phyloP scores from a whole-genome alignment of 2,113 vertebrate species.

The Semicossyphus pulcher region DNA sequence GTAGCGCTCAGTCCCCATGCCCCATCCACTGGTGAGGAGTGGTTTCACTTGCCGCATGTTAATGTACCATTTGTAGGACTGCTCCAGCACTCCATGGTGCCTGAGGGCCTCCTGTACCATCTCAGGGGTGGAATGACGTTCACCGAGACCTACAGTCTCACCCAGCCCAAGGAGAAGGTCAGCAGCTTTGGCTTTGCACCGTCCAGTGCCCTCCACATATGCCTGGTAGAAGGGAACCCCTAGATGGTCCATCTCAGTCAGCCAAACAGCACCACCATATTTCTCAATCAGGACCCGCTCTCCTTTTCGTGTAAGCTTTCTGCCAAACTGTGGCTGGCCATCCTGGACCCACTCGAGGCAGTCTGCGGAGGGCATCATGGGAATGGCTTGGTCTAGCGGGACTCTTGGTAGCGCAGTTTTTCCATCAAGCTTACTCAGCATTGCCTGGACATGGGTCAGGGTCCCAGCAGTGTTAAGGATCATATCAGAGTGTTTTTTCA shows the following conservation, averaged over 20 bases:
- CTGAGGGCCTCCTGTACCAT: slow-evolving; percentile 80
- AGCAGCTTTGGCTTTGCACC: slow-evolving; percentile 82
- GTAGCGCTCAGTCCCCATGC: slow-evolving; percentile 86
- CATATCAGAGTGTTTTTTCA: slow-evolving; percentile 79
- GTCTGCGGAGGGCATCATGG: slow-evolving; percentile 82
- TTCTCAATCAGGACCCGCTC: slow-evolving; percentile 81
- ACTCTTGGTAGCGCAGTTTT: slow-evolving; percentile 75
- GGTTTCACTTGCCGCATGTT: slow-evolving; percentile 80
- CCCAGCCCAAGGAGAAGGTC: slow-evolving; percentile 85
- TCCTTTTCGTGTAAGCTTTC: slow-evolving; percentile 85
- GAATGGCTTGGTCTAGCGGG: slow-evolving; percentile 81
- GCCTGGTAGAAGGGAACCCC: slow-evolving; percentile 86
- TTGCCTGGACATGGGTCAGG: slow-evolving; percentile 70
- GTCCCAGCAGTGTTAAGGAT: slow-evolving; percentile 79
- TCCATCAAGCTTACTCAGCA: slow-evolving; percentile 73
- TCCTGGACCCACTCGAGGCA: slow-evolving; percentile 84
- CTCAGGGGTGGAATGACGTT: slow-evolving; percentile 81
- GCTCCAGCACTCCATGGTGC: slow-evolving; percentile 81
- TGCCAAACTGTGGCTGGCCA: slow-evolving; percentile 81
- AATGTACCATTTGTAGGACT: slow-evolving; percentile 85
- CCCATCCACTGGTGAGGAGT: slow-evolving; percentile 85
- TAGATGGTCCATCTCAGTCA: slow-evolving; percentile 86
- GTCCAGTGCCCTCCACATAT: slow-evolving; percentile 77
- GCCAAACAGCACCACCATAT: slow-evolving; percentile 82
- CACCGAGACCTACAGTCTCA: slow-evolving; percentile 85